phyloP scores from a whole-genome alignment of 2,113 vertebrate genomes.

The Maccullochella peelii region DNA sequence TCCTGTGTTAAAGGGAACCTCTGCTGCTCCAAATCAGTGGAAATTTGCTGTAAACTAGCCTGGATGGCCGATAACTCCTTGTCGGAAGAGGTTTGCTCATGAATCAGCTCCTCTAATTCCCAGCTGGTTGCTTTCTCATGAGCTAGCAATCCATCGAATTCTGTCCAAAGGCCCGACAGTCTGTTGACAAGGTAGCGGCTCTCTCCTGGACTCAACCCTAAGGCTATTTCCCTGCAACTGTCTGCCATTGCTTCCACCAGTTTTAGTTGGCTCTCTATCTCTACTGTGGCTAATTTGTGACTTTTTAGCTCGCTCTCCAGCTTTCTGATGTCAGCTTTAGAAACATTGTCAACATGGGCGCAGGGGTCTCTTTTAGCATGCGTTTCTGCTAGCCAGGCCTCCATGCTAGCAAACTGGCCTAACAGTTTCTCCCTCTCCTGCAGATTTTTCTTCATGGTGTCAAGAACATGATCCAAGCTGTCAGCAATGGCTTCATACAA shows the following conservation, averaged over 20 bases:
- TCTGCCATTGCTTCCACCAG: constrained; percentile 77
- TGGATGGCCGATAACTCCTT: constrained; percentile 81
- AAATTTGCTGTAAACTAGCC: constrained; percentile 79
- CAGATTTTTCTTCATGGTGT: constrained; percentile 84
- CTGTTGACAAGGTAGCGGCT: constrained; percentile 87
- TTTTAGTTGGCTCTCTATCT: constrained; percentile 78
- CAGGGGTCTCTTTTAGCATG: constrained; percentile 54
- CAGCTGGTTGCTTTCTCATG: constrained; percentile 81
- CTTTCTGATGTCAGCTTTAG: constrained; percentile 67
- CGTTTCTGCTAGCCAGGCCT: constrained; percentile 78
- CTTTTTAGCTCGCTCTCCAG: constrained; percentile 61
- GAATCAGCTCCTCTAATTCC: constrained; percentile 84
- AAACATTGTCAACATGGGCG: constrained; percentile 67
- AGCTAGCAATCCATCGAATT: constrained; percentile 82
- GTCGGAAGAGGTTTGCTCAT: constrained; percentile 79
- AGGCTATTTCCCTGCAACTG: constrained; percentile 69
- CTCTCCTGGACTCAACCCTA: constrained; percentile 86
- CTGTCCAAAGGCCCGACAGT: constrained; percentile 85
- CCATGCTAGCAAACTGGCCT: constrained; percentile 79
- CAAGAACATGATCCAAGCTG: constrained; percentile 81
- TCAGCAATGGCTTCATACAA: constrained; percentile 83
- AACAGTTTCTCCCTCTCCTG: constrained; percentile 85
- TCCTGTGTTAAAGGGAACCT: constrained; percentile 75
- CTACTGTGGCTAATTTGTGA: constrained; percentile 78
- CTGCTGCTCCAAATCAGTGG: constrained; percentile 54